Evolutionary conservation across 2,797 vertebrate species (phyloP).

Genomic region (Danio albolineatus): DNA sequence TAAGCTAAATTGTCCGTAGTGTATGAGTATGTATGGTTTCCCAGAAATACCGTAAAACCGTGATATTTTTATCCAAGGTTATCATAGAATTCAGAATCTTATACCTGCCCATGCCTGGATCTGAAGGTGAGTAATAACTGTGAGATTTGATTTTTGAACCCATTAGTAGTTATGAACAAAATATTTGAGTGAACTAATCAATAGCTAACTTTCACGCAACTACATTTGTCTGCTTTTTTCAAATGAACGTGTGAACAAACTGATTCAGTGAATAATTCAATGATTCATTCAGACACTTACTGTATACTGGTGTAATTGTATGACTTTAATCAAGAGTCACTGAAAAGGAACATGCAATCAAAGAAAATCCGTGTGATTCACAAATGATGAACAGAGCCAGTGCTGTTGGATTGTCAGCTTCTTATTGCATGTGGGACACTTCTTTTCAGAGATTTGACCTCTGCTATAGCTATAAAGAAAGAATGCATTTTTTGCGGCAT

Average conservation of each 20-base stretch:
- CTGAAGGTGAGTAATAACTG: no score
- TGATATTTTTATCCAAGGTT: no score
- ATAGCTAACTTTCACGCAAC: neutral
- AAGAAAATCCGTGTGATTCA: neutral
- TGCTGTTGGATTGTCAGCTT: neutral
- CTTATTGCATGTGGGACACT: constrained; percentile 2
- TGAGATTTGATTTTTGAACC: neutral
- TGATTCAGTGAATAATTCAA: neutral
- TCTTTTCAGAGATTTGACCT: constrained; percentile 17
- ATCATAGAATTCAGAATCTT: no score
- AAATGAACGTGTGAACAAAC: neutral
- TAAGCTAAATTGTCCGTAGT: no score
- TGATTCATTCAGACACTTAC: neutral
- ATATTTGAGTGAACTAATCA: neutral
- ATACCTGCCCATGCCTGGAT: no score
- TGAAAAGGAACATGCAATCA: neutral
- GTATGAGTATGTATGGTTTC: no score
- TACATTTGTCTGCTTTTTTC: neutral
- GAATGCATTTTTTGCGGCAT: constrained; percentile 30
- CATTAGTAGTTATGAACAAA: neutral
- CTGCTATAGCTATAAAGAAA: constrained; percentile 45
- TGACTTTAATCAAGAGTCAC: neutral
- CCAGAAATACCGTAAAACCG: no score
- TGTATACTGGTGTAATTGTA: neutral
- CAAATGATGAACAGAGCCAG: neutral